Evolutionary conservation across 2,113 vertebrate species (phyloP).

Genomic region (Nothocercus julius): DNA sequence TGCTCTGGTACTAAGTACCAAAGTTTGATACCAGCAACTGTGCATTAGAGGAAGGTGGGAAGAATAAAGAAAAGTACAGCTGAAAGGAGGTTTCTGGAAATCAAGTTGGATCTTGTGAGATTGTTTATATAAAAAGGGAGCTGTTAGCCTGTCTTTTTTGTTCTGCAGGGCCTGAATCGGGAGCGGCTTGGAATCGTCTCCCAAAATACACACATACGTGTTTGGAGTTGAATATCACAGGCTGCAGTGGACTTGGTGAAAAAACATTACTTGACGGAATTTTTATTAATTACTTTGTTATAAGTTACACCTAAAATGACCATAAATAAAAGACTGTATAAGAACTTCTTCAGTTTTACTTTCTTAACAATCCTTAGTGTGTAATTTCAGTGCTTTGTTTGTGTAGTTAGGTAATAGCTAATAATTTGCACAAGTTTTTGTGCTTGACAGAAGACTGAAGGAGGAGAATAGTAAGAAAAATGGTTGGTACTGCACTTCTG

Average conservation of each 20-base stretch:
- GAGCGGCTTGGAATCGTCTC: conserved; percentile 27
- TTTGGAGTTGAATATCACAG: background rate
- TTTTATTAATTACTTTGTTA: background rate
- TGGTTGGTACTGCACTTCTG: background rate
- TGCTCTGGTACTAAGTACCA: no score
- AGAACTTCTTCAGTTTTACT: background rate
- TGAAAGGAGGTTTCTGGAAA: background rate
- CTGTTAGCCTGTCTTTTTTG: background rate
- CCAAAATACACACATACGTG: conserved; percentile 50
- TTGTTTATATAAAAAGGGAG: background rate
- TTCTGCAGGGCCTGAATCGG: background rate
- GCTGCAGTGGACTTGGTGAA: background rate
- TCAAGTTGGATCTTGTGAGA: conserved; percentile 17
- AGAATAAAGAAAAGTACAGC: background rate
- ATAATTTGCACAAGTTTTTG: background rate
- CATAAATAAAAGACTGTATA: background rate
- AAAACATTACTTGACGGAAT: background rate
- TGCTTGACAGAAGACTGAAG: background rate
- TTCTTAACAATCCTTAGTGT: background rate
- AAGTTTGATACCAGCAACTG: background rate
- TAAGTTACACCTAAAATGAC: background rate
- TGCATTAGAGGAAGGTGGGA: background rate
- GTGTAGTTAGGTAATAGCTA: background rate
- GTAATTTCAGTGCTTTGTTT: background rate
- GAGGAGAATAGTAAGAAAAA: background rate